A percentile compares a stretch with the other conserved stretches of the same genome.
Evolutionary conservation across 2,797 vertebrate species (phyloP).

Genomic region (Melanotaenia nigrans): DNA sequence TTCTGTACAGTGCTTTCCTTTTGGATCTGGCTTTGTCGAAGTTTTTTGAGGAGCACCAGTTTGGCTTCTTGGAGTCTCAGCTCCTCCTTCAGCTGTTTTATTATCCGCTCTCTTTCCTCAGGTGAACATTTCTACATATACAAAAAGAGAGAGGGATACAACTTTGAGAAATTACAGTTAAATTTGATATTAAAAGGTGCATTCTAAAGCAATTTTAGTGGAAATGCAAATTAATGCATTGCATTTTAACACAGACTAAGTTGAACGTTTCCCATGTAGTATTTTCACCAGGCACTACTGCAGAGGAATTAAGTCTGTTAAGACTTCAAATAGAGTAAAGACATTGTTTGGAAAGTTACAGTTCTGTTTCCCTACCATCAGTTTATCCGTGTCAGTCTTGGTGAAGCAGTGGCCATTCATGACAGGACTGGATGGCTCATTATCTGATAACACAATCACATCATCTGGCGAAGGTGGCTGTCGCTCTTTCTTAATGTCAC

Average conservation of each 20-base stretch:
- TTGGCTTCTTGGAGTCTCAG: constrained; percentile 96
- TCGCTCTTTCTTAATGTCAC: constrained; percentile 88
- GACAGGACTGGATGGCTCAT: constrained; percentile 91
- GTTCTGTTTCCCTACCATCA: constrained; percentile 86
- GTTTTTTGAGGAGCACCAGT: constrained; percentile 94
- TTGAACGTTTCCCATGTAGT: background rate
- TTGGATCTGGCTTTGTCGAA: constrained; percentile 98
- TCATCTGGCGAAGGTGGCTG: constrained; percentile 91
- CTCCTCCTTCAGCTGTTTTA: constrained; percentile 95
- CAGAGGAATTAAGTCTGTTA: background rate
- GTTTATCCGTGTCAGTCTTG: constrained; percentile 90
- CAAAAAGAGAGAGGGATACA: background rate
- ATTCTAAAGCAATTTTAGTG: no score
- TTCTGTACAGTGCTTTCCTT: constrained; percentile 92
- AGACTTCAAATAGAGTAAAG: background rate
- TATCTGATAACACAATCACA: constrained; percentile 95
- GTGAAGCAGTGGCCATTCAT: constrained; percentile 90
- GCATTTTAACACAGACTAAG: no score
- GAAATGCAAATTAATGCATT: no score
- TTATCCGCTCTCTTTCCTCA: constrained; percentile 90
- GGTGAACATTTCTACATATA: constrained; percentile 89
- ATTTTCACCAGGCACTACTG: background rate
- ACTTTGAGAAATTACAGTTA: background rate
- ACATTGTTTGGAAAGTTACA: background rate
- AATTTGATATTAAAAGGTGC: no score